These are phyloP conservation scores for Lagopus muta DNA, from an alignment of 2,113 vertebrate genomes.

Conservation along the genomic window DNA sequence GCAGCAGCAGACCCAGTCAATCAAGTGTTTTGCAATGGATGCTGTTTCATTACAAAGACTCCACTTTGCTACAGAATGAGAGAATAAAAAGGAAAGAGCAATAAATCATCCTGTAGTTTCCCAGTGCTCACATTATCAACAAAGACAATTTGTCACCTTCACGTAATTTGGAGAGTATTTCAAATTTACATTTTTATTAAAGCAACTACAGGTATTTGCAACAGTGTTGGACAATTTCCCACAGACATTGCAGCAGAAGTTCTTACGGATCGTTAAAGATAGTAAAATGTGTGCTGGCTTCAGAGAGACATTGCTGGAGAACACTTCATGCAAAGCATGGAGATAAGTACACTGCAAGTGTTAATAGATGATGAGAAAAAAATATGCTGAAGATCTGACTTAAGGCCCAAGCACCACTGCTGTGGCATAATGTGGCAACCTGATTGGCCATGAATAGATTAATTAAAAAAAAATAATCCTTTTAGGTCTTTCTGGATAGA, in stretches of 20 bases:
- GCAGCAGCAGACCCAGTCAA: not conserved
- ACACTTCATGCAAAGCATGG: not conserved
- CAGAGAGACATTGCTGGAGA: not conserved
- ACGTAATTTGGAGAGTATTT: slow-evolving; percentile 38
- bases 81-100: not conserved
- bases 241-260: not conserved
- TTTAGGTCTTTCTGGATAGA: not conserved
- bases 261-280: not conserved
- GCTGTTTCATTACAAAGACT: not conserved
- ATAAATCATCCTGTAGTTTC: not conserved
- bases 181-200: slow-evolving; percentile 56
- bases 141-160: slow-evolving; percentile 25
- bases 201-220: slow-evolving; percentile 16
- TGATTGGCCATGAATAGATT: not conserved
- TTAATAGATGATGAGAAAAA: not conserved
- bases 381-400: not conserved
- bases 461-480: not conserved
- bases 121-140: not conserved
- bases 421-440: not conserved
- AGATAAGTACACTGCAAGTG: not conserved
- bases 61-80: not conserved
- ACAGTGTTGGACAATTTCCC: not conserved
- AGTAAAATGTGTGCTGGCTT: not conserved
- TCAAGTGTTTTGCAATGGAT: not conserved
- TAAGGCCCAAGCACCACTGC: not conserved